Conservation (phyloP, 2,888 invertebrate species). For the Euplexia lucipara region DNA sequence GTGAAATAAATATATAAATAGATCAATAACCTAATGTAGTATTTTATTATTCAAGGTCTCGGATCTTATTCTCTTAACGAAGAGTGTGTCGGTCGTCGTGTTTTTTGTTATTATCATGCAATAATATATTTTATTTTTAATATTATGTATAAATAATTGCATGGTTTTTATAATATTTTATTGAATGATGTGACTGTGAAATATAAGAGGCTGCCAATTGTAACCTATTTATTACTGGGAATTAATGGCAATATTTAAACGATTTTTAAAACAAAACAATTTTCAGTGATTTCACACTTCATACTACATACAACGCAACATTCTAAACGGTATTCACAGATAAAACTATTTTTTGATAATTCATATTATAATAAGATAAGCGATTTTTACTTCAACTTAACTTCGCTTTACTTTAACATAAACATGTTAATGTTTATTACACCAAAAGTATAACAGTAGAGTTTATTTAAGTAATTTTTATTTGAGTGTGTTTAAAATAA, state of each 20-base stretch:
- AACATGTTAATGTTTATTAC: conserved; percentile 39
- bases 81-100: conserved; percentile 37
- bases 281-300: conserved; percentile 41
- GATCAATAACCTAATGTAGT: too few species aligned
- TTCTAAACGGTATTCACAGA: conserved; percentile 43
- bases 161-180: conserved; percentile 53
- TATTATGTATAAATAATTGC: conserved; percentile 58
- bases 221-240: conserved; percentile 52
- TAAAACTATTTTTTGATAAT: conserved; percentile 60
- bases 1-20: conserved; percentile 56
- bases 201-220: conserved; percentile 58
- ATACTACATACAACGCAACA: conserved; percentile 39
- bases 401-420: conserved; percentile 45
- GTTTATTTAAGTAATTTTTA: conserved; percentile 51
- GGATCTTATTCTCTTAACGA: conserved; percentile 47
- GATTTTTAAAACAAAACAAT: conserved; percentile 21
- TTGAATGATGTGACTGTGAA: conserved; percentile 46
- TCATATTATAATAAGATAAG: conserved; percentile 48
- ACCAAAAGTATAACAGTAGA: conserved; percentile 52
- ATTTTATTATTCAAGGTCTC: conserved; percentile 53
- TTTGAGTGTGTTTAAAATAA: conserved; percentile 58
- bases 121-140: conserved; percentile 54
- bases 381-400: conserved; percentile 48
- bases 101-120: conserved; percentile 53
- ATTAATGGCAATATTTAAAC: conserved; percentile 46